Percentiles rank a stretch among this genome's conserved stretches.
phyloP scores from a whole-genome alignment of 2,797 vertebrate species.

The Takifugu rubripes region DNA sequence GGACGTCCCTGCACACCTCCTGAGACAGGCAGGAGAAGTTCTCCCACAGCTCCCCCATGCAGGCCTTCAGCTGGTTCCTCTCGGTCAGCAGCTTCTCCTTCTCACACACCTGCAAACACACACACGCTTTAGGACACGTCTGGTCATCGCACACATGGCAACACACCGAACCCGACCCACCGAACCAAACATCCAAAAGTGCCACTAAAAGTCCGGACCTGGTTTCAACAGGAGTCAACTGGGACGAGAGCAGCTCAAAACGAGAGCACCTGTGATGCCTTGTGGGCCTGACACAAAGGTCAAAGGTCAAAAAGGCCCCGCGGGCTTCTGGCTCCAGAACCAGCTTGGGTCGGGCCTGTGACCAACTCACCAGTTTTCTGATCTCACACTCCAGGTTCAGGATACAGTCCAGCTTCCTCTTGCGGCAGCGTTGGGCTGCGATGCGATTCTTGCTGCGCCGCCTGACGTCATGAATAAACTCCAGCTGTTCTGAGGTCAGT shows the following conservation, averaged over 20 bases:
- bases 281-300: too few relatives aligned
- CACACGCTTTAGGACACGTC: slow-evolving; percentile 3
- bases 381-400: slow-evolving; percentile 99
- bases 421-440: slow-evolving; percentile 95
- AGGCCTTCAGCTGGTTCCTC: slow-evolving; percentile 95
- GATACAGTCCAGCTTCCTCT: slow-evolving; percentile 98
- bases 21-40: slow-evolving; percentile 98
- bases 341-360: too few relatives aligned
- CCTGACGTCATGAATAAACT: slow-evolving; percentile 95
- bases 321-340: too few relatives aligned
- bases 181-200: too few relatives aligned
- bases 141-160: too few relatives aligned
- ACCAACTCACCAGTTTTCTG: slow-evolving; percentile 87
- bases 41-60: slow-evolving; percentile 97
- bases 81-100: slow-evolving; percentile 97
- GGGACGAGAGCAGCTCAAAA: too few relatives aligned
- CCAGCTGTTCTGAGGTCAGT: slow-evolving; percentile 97
- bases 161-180: too few relatives aligned
- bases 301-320: too few relatives aligned
- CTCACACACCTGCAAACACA: slow-evolving; percentile 84
- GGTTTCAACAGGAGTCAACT: too few relatives aligned
- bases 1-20: slow-evolving; percentile 95
- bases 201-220: too few relatives aligned
- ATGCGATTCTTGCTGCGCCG: slow-evolving; percentile 97
- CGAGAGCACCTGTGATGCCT: too few relatives aligned